Evolutionary conservation across 1,140 invertebrate genomes (phyloP), one percentile per base, ranked within the genome.

Genomic region (Venustaconcha ellipsiformis): DNA sequence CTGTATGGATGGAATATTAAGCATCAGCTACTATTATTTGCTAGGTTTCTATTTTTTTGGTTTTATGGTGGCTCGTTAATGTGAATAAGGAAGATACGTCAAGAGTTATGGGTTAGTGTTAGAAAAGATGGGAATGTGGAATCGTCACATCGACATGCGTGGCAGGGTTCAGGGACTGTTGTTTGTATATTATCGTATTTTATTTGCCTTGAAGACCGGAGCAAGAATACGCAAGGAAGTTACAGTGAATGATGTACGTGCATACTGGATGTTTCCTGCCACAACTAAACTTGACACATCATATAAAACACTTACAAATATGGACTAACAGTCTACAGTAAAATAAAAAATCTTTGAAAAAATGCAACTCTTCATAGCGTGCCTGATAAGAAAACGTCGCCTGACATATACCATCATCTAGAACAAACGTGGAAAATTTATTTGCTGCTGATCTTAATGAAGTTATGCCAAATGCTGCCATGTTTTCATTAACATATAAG

Each of bases 151-250:
- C 79, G 80, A 70, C 63, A 17, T 81, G 80, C 66, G 76, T 81
- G 80, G 80, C 80, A 56, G 80, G 79, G 0, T 11, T 79, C 11
- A 71, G 76, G n/a, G 79, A 79, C 57, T 48, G 60, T 17, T 80
- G 79, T 65, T 26, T 78, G 23, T 72, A 82, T 68, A 62, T 78
- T 57, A 73, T 67, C 4, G 74, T 78, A 59, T 74, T 15, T 60
- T 78, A 1, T 80, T 80, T 78, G 26, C 62, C 17, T 37, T 72
- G 15, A 63, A 76, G 20, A 62, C 80, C 48, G 60, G 57, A 58
- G 79, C 75, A 20, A 57, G 55, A 57, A 15, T 78, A 14, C 66
- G 69, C 20, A 67, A 72, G 15, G 37, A 23, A 17, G 3, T 15
- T 15, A 74, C 76, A 37, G 70, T 76, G 15, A 78, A 76, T 2